Percentiles rank a stretch among this genome's conserved stretches.
Evolutionary conservation across 1,140 invertebrate species (phyloP).

Genomic region (Trichomalopsis sarcophagae): DNA sequence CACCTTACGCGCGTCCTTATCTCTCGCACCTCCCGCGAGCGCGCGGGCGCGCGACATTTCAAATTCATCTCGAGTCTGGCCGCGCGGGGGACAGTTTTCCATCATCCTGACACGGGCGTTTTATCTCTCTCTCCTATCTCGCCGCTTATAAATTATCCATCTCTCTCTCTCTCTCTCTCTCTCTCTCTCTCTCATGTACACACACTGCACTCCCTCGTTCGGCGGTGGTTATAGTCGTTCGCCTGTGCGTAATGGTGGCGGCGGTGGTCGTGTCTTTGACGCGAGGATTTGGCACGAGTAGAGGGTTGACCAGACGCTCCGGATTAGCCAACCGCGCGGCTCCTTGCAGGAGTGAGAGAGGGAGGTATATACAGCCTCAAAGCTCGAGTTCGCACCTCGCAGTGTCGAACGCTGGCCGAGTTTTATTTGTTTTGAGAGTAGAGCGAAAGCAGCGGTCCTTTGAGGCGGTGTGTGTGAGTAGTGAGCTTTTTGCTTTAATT

Average conservation of each 20-base stretch:
- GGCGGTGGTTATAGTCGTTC: not conserved
- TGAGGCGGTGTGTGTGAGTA: not conserved
- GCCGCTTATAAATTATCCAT: constrained; percentile 41
- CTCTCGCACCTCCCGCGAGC: not conserved
- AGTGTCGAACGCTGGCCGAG: not conserved
- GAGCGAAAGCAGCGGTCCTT: not conserved
- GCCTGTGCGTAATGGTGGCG: not conserved
- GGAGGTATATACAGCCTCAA: not conserved
- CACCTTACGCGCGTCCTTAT: constrained; percentile 17
- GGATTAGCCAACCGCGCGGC: not conserved
- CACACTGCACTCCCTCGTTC: too few species aligned
- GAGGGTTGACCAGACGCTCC: not conserved
- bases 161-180: not conserved
- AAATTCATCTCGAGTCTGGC: constrained; percentile 33
- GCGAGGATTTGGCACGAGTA: constrained; percentile 4
- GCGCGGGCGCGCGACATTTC: constrained; percentile 14
- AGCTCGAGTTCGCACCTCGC: not conserved
- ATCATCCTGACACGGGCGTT: constrained; percentile 30
- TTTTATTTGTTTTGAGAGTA: not conserved
- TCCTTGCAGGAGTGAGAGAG: too few species aligned
- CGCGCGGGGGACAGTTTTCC: constrained; percentile 36
- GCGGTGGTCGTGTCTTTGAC: constrained; percentile 4
- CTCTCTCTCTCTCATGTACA: too few species aligned
- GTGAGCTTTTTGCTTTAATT: not conserved
- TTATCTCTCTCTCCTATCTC: constrained; percentile 29